Percentiles rank a stretch among this genome's conserved stretches.
Evolutionary conservation across 2,888 invertebrate species (phyloP).

Genomic region (Volucella inanis): DNA sequence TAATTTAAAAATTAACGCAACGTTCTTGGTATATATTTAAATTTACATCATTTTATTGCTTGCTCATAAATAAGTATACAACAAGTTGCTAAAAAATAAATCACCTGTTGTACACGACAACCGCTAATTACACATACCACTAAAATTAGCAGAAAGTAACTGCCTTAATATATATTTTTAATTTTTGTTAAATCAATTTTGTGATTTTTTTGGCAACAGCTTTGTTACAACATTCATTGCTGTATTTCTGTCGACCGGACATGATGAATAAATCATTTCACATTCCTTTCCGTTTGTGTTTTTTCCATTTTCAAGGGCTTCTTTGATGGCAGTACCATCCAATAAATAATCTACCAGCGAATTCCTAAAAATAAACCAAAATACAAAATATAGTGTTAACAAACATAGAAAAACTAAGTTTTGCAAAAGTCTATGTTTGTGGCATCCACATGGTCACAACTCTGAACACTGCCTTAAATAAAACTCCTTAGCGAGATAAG

Average conservation of each 20-base stretch:
- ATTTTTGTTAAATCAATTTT: constrained; percentile 42
- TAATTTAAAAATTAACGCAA: no score
- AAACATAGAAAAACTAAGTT: not conserved
- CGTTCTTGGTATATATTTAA: not conserved
- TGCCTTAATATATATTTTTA: not conserved
- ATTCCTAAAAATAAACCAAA: constrained; percentile 85
- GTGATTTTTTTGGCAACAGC: constrained; percentile 84
- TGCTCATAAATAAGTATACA: not conserved
- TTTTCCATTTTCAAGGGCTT: constrained; percentile 87
- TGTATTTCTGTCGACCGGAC: constrained; percentile 88
- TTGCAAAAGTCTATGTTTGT: constrained; percentile 8
- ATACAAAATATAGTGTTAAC: constrained; percentile 10
- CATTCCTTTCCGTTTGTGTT: constrained; percentile 83
- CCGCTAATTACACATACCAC: constrained; percentile 36
- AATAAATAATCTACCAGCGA: constrained; percentile 87
- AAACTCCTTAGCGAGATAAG: constrained; percentile 12
- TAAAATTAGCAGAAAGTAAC: constrained; percentile 33
- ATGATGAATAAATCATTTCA: constrained; percentile 86
- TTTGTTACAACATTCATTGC: constrained; percentile 88
- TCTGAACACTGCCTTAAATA: no score
- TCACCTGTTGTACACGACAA: constrained; percentile 51
- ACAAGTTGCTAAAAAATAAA: not conserved
- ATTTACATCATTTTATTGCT: constrained; percentile 29
- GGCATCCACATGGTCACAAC: no score
- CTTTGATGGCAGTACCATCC: constrained; percentile 89